These are phyloP conservation scores for Camelus bactrianus DNA, from an alignment of 2,113 vertebrate species.

Conservation along the genomic window DNA sequence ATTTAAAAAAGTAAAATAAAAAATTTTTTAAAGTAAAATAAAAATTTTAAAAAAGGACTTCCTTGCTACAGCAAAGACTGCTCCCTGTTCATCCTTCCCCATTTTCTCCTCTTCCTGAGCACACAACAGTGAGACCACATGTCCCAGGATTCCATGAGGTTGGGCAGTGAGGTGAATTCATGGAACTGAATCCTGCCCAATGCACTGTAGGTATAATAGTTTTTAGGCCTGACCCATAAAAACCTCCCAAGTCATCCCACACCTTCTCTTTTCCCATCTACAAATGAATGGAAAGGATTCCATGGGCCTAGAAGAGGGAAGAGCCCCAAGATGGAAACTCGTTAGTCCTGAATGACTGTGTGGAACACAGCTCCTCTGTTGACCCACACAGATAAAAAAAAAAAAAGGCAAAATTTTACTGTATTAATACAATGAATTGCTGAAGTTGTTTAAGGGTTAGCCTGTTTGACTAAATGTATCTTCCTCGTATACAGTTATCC, in stretches of 20 bases:
- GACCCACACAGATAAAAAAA: neutral
- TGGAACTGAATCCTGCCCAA: neutral
- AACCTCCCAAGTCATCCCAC: neutral
- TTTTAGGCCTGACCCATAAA: neutral
- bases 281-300: neutral
- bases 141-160: neutral
- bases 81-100: neutral
- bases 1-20: no score
- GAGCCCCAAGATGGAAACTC: neutral
- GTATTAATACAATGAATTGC: neutral
- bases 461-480: neutral
- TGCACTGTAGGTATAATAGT: neutral
- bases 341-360: neutral
- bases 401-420: neutral
- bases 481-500: neutral
- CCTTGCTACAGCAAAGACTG: neutral
- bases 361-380: neutral
- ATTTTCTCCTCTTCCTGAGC: neutral
- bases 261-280: neutral
- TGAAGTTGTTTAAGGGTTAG: neutral
- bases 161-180: neutral
- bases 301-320: neutral
- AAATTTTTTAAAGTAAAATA: no score
- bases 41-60: neutral
- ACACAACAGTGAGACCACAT: neutral